These are phyloP conservation scores for Drosophila nigrodunni DNA, from an alignment of 1,140 invertebrate species.

Conservation along the genomic window DNA sequence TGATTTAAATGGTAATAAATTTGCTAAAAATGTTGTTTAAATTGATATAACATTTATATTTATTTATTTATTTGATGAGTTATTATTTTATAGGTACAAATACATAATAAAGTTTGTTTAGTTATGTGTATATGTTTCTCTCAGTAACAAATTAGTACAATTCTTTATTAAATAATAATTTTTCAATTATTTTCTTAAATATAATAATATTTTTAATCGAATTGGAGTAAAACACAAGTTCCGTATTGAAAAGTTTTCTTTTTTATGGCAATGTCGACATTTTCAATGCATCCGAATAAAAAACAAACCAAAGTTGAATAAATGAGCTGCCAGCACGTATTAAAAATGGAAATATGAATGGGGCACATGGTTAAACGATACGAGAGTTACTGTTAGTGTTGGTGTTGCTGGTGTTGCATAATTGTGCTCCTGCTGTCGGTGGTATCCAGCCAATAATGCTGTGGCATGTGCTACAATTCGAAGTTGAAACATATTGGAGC, in stretches of 20 bases:
- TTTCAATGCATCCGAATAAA: background rate
- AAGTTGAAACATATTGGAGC: constrained; percentile 74
- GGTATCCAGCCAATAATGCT: constrained; percentile 32
- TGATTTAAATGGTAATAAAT: background rate
- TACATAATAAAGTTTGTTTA: background rate
- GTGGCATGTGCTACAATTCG: constrained; percentile 66
- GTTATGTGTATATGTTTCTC: too few relatives aligned
- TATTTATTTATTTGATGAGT: background rate
- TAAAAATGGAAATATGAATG: constrained; percentile 34
- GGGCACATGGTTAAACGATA: constrained; percentile 22
- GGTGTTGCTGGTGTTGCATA: constrained; percentile 15
- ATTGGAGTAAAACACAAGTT: background rate
- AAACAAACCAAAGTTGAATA: constrained; percentile 14
- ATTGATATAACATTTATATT: background rate
- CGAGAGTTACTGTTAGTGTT: background rate
- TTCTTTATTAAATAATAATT: too few relatives aligned
- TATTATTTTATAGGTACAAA: too few relatives aligned
- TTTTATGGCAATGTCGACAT: constrained; percentile 15
- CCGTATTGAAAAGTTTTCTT: background rate
- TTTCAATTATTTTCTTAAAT: background rate
- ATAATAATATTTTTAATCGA: background rate
- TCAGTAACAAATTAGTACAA: too few relatives aligned
- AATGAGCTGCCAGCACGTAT: constrained; percentile 38
- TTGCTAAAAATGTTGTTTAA: background rate
- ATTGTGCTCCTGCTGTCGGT: constrained; percentile 2